Evolutionary conservation across 92 coral and sea anemone species (phyloP).

Genomic region (Blastomussa wellsi): DNA sequence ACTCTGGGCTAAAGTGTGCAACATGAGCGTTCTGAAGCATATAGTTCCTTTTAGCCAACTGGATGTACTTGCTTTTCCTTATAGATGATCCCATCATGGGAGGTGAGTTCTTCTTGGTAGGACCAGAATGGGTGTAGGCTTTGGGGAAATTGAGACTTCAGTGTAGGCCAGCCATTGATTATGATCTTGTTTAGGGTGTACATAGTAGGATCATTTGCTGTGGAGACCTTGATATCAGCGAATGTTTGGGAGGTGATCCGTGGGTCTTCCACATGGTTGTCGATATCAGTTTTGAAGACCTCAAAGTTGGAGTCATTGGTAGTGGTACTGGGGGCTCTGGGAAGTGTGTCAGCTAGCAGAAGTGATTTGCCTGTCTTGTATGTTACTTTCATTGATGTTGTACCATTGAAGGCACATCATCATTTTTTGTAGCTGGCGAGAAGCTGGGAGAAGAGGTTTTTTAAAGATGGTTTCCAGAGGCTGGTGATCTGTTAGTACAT

Average conservation of each 20-base stretch:
- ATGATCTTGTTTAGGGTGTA: background rate
- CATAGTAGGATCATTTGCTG: too few relatives aligned
- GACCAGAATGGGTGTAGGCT: background rate
- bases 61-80: background rate
- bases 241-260: too few relatives aligned
- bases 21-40: constrained; percentile 44
- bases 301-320: too few relatives aligned
- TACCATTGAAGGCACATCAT: constrained; percentile 44
- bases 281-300: constrained; percentile 27
- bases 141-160: background rate
- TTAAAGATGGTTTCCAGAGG: constrained; percentile 1
- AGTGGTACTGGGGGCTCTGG: too few relatives aligned
- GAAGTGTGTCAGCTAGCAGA: too few relatives aligned
- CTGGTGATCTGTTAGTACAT: constrained; percentile 1
- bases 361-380: too few relatives aligned
- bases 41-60: constrained; percentile 29
- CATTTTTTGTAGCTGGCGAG: constrained; percentile 10
- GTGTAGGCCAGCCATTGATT: background rate
- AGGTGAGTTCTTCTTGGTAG: background rate
- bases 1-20: constrained; percentile 48
- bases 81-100: constrained; percentile 1
- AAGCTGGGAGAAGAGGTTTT: background rate
- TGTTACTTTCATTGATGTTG: too few relatives aligned
- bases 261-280: constrained; percentile 13
- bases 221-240: too few relatives aligned